Conservation (phyloP, 2,888 invertebrate genomes). For the Lithophane semibrunnea region DNA sequence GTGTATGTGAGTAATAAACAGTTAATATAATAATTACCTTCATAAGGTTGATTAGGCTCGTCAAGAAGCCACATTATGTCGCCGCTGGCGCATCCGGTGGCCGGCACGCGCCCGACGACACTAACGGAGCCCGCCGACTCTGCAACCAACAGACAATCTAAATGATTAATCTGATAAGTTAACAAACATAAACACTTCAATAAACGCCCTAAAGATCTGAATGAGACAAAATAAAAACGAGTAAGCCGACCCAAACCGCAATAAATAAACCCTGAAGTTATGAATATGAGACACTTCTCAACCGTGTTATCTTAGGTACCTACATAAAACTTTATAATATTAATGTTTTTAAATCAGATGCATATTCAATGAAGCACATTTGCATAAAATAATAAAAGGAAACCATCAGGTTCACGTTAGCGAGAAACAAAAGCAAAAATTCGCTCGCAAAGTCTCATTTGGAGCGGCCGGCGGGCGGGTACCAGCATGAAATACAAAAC, state of each 20-base stretch:
- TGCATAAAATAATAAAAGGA: constrained; percentile 71
- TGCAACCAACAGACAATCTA: constrained; percentile 76
- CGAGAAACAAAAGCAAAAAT: constrained; percentile 73
- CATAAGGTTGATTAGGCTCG: constrained; percentile 91
- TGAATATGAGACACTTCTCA: constrained; percentile 57
- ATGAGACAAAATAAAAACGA: constrained; percentile 25
- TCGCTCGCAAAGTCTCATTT: constrained; percentile 79
- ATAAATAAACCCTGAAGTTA: constrained; percentile 31
- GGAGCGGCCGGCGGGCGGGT: constrained; percentile 68
- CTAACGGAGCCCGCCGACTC: constrained; percentile 80
- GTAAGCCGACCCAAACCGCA: constrained; percentile 9
- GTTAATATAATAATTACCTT: constrained; percentile 85
- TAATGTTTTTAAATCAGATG: constrained; percentile 54
- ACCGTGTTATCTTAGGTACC: constrained; percentile 46
- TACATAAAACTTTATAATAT: constrained; percentile 51
- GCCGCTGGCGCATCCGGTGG: constrained; percentile 90
- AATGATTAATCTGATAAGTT: constrained; percentile 28
- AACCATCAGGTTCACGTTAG: constrained; percentile 69
- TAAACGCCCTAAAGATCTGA: constrained; percentile 24
- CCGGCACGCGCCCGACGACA: constrained; percentile 88
- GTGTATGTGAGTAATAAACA: constrained; percentile 35
- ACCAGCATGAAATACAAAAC: constrained; percentile 81
- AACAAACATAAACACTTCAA: constrained; percentile 19
- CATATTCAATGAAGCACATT: constrained; percentile 68
- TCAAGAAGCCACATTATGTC: constrained; percentile 93